Conservation (phyloP, 2,888 invertebrate genomes). For the Phortica magna region DNA sequence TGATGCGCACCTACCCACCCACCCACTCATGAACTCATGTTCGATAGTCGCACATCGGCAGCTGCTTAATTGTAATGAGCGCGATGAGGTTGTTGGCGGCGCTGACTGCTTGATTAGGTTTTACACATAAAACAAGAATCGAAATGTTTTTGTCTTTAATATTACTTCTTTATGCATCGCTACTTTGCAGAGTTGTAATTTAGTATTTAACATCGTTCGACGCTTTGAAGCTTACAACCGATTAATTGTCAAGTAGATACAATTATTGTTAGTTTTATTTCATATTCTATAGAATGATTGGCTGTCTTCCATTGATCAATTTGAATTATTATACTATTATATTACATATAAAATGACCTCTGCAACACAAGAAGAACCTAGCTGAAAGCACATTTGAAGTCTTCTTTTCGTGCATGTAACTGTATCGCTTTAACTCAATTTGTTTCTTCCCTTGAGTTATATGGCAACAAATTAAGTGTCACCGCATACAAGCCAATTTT, state of each 20-base stretch:
- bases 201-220: not conserved
- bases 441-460: constrained; percentile 15
- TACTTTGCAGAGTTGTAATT: too few species aligned
- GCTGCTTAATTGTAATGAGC: constrained; percentile 17
- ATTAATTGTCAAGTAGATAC: too few species aligned
- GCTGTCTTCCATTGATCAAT: too few species aligned
- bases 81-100: not conserved
- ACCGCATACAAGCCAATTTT: constrained; percentile 16
- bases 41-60: constrained; percentile 13
- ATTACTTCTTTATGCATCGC: not conserved
- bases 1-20: not conserved
- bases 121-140: too few species aligned
- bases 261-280: too few species aligned
- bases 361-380: constrained; percentile 27
- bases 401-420: constrained; percentile 44
- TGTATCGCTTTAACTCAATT: not conserved
- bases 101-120: not conserved
- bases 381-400: constrained; percentile 37
- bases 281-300: too few species aligned
- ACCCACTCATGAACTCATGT: not conserved
- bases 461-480: constrained; percentile 15
- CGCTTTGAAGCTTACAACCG: not conserved
- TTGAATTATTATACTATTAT: not conserved
- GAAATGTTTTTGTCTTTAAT: not conserved
- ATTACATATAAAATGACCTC: constrained; percentile 25